Conservation (phyloP, 2,113 vertebrate genomes). For the Cranoglanis bouderius region DNA sequence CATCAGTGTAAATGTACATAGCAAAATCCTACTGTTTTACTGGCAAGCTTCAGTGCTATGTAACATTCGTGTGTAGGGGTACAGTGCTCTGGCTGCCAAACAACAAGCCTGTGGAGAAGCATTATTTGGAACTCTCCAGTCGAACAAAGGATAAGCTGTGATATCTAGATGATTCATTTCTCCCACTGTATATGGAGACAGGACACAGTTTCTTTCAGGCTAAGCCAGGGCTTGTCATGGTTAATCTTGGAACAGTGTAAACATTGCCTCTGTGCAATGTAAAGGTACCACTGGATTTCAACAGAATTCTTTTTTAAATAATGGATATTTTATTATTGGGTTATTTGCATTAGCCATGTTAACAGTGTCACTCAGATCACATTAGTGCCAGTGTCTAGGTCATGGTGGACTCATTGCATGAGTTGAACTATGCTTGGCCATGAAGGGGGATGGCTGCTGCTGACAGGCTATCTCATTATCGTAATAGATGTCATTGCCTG, state of each 20-base stretch:
- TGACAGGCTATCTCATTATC: conserved; percentile 53
- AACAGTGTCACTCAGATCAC: neutral
- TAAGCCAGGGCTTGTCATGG: conserved; percentile 32
- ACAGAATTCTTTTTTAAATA: neutral
- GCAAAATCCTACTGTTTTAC: conserved; percentile 13
- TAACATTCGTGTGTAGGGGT: neutral
- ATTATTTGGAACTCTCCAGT: neutral
- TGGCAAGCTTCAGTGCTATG: conserved; percentile 4
- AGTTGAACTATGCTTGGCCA: neutral
- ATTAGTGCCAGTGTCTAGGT: conserved; percentile 12
- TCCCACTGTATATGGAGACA: conserved; percentile 11
- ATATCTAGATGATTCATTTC: conserved; percentile 42
- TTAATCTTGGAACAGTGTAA: conserved; percentile 34
- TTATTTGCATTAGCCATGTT: conserved; percentile 15
- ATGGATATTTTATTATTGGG: neutral
- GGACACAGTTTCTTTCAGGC: conserved; percentile 39
- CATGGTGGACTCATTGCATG: conserved; percentile 7
- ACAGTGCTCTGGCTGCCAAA: neutral
- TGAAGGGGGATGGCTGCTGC: conserved; percentile 26
- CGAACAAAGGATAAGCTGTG: conserved; percentile 43
- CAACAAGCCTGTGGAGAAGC: conserved; percentile 30
- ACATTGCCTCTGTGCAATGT: neutral
- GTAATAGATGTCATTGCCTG: conserved; percentile 48
- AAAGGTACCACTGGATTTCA: neutral
- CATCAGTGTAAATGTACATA: neutral